Evolutionary conservation across 2,113 vertebrate species (phyloP), one percentile per base, ranked within the genome.

Genomic region (Monarcha castaneiventris): DNA sequence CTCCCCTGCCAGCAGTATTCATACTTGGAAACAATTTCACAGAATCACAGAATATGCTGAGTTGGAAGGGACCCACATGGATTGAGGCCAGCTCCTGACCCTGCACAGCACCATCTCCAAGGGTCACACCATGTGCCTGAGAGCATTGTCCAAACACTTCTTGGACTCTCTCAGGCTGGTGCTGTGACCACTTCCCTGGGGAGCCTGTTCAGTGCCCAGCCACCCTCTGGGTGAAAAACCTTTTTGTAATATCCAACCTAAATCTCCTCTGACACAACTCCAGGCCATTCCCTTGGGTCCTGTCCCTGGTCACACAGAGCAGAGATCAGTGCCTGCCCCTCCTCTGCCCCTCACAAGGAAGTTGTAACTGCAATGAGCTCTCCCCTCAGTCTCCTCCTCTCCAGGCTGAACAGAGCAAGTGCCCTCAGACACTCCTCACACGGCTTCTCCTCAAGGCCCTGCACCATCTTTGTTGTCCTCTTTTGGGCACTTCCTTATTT

Each of bases 301-400:
- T 48, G 51, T 30, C 51, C 1, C 7, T 7, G 41, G 3, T 48
- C 12, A 48, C n/a, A 56, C 3, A 30, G 23, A 74, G 27, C 2
- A 54, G n/a, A 56, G 19, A 75, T 56, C 43, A 49, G 19, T 41
- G 58, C 1, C 33, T 84, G 27, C 14, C 33, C 33, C 21, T 63
- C 8, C 1, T 1, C 33, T 63, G 1, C 1, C 27, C 27, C 14
- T 46, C 41, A 18, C 0, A 1, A 23, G 29, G 39, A 46, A 27
- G 14, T 1, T 73, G 39, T 73, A 9, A 21, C 27, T 84, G 39
- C 58, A 62, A 0, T 26, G 23, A 17, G 13, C 21, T 46, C 8
- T 61, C 12, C 12, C 33, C 27, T 54, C 81, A 46, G 9, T 14
- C 49, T 46, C 7, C 26, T 30, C 15, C 12, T 21, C 16, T 49